Evolutionary conservation across 2,888 invertebrate species (phyloP), one percentile per base, ranked within the genome.

Genomic region (Diarsia rubi): DNA sequence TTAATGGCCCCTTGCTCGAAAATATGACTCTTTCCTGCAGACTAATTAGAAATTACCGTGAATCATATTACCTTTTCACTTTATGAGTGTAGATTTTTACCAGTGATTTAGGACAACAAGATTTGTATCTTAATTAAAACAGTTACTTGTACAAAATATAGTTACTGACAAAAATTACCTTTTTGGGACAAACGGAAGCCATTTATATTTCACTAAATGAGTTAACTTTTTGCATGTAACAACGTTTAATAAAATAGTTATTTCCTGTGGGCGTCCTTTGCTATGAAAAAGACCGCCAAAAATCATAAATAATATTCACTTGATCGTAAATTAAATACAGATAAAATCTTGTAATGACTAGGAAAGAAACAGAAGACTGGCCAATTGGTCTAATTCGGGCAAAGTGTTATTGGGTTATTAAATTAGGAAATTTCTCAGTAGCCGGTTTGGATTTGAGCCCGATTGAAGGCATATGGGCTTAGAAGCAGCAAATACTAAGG

Each of bases 101-200:
- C 12, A 2, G 11, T 37, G 66, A 78, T 81, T 68, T 81, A 75
- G 44, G 24, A 24, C 31, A 45, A 24, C 12, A 24, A 81, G 76
- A 81, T 79, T 24, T 37, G 0, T 45, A 81, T 79, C 78, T 59
- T 52, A 52, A 59, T 52, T 52, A 69, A 68, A 44, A 78, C 75
- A 68, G 75, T 68, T 81, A 74, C 27, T 1, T 52, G 12, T 37
- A 47, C 19, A 47, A 66, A 54, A 49, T 52, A n/a, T 37, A 54
- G n/a, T 54, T 45, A 21, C 44, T 45, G 44, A 37, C 24, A 31
- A 42, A 62, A 63, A 57, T 21, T 21, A 42, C 47, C 9, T 37
- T 37, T 79, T 71, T 59, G 3, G 37, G n/a, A 45, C 54, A 47
- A 63, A 71, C 72, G 82, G 82, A 72, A 80, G 47, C 59, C 49